Percentiles rank a stretch among this genome's conserved stretches.
phyloP scores from a whole-genome alignment of 2,888 invertebrate species.

The Falcaria lacertinaria region DNA sequence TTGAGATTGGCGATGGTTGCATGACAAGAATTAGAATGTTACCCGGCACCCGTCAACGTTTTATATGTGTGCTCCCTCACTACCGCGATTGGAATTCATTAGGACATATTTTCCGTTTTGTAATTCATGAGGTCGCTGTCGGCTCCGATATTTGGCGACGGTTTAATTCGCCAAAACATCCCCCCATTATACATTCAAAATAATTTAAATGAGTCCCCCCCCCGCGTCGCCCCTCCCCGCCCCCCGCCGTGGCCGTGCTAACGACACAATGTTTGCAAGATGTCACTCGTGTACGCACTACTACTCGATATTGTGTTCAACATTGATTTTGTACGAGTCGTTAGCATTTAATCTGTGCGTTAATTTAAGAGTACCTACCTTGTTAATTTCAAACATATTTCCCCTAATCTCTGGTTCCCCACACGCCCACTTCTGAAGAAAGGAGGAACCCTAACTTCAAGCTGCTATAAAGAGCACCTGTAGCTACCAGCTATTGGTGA shows the following conservation, averaged over 20 bases:
- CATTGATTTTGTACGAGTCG: no score
- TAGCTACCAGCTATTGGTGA: no score
- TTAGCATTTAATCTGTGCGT: no score
- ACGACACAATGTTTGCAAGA: not conserved
- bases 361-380: no score
- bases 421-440: no score
- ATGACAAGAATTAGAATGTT: no score
- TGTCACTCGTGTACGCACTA: not conserved
- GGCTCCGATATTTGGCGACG: slow-evolving; percentile 20
- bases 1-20: no score
- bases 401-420: no score
- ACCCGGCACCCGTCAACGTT: not conserved
- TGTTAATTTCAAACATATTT: no score
- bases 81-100: not conserved
- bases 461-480: no score
- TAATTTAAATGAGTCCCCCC: slow-evolving; percentile 21
- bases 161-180: slow-evolving; percentile 19
- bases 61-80: not conserved
- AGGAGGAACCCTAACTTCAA: no score
- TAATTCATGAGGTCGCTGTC: slow-evolving; percentile 19
- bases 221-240: not conserved
- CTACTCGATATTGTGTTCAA: no score
- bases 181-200: slow-evolving; percentile 30
- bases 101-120: slow-evolving; percentile 4
- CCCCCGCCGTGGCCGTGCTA: not conserved